Evolutionary conservation across 2,888 invertebrate species (phyloP).

Genomic region (Drosophila borborema): DNA sequence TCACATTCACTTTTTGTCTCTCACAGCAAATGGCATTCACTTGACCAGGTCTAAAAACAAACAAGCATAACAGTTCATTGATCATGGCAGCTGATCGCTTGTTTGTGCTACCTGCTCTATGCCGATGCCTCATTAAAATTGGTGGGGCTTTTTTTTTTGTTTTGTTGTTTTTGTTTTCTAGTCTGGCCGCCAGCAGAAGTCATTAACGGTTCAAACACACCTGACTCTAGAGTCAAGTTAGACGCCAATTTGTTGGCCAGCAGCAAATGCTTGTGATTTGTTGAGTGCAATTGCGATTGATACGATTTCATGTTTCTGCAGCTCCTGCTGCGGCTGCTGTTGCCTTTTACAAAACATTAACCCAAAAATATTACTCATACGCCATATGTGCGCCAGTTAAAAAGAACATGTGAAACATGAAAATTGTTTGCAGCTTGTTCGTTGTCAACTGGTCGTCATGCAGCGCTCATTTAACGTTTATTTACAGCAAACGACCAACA

Average conservation of each 20-base stretch:
- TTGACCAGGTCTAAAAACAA: constrained; percentile 31
- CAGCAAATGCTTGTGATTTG: constrained; percentile 54
- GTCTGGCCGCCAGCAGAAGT: constrained; percentile 38
- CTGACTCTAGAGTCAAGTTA: constrained; percentile 28
- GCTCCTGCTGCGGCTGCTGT: background rate
- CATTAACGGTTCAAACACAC: constrained; percentile 55
- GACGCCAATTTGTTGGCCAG: constrained; percentile 35
- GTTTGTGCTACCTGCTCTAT: constrained; percentile 28
- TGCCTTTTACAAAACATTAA: constrained; percentile 43
- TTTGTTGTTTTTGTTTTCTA: background rate
- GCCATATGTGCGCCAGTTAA: constrained; percentile 32
- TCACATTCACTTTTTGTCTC: constrained; percentile 59
- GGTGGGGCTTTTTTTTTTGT: background rate
- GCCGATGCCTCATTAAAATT: constrained; percentile 38
- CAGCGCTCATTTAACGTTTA: constrained; percentile 14
- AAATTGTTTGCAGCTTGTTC: constrained; percentile 24
- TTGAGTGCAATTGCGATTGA: constrained; percentile 55
- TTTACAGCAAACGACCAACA: constrained; percentile 25
- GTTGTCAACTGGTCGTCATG: constrained; percentile 40
- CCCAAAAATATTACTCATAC: constrained; percentile 61
- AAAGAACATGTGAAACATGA: constrained; percentile 30
- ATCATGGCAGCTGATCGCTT: constrained; percentile 39
- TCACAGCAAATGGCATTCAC: constrained; percentile 62
- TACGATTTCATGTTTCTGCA: constrained; percentile 38
- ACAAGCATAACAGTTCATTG: constrained; percentile 49